Base-by-base conservation (phyloP, 1,140 invertebrate genomes). In the Pristionchus pacificus region DNA sequence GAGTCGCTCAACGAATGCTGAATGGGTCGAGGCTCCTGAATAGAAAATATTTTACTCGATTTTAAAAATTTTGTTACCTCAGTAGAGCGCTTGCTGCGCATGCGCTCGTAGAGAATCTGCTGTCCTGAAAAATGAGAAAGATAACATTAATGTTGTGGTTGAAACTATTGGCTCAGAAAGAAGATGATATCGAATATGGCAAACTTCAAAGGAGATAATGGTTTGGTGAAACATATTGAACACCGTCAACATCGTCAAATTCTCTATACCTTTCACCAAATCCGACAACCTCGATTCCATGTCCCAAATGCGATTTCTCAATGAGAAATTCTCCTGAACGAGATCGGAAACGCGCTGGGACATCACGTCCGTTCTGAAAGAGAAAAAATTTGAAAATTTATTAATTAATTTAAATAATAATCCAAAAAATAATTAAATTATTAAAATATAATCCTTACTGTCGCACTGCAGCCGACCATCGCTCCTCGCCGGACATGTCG, bases 231-330 rank as follows among this genome's bases (percentile, higher is more conserved):
- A 30, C n/a, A n/a, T n/a, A n/a, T n/a, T n/a, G n/a, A n/a, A n/a
- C n/a, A n/a, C n/a, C n/a, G n/a, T n/a, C n/a, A n/a, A n/a, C n/a
- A n/a, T n/a, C n/a, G n/a, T n/a, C n/a, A n/a, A n/a, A n/a, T n/a
- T n/a, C n/a, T n/a, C n/a, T n/a, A n/a, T n/a, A n/a, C n/a, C n/a
- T n/a, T n/a, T n/a, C n/a, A n/a, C n/a, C n/a, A n/a, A n/a, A n/a
- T n/a, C n/a, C n/a, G 59, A 67, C 32, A 30, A 58, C 49, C 57
- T 72, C 71, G 15, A 72, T 38, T 72, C 71, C 59, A 72, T 72
- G 30, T 72, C 71, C 62, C 65, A 67, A 2, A 72, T 28, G n/a
- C 71, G 58, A 64, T 61, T 72, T 55, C 65, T 14, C 33, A 72
- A 38, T 28, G 61, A 30, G 25, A 72, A 72, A 28, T 72, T 72